Conservation (phyloP, 2,888 invertebrate genomes). For the Melanostoma scalare region DNA sequence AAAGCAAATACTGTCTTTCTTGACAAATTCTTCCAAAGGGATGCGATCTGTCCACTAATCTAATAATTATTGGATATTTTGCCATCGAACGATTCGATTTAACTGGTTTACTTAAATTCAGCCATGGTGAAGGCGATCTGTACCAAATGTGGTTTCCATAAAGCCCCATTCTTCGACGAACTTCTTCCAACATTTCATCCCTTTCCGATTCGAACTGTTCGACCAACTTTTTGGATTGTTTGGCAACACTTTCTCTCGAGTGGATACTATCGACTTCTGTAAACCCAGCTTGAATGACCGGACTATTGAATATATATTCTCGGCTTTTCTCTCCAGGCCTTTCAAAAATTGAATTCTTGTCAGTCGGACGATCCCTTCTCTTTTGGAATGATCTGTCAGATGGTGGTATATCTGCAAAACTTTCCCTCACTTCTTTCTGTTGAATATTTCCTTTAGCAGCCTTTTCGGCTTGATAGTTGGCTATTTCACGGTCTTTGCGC, state of each 20-base stretch:
- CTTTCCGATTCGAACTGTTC: not conserved
- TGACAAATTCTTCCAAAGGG: not conserved
- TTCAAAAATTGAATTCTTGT: too few relatives aligned
- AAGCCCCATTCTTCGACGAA: conserved; percentile 2
- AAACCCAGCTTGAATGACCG: not conserved
- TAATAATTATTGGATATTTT: not conserved
- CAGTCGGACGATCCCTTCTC: not conserved
- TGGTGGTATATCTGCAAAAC: not conserved
- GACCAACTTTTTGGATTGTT: not conserved
- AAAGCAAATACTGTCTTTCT: not conserved
- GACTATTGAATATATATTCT: not conserved
- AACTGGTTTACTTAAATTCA: not conserved
- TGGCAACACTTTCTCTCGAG: not conserved
- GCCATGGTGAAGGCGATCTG: not conserved
- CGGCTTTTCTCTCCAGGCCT: too few relatives aligned
- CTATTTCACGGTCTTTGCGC: conserved; percentile 32
- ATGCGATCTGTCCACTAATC: conserved; percentile 6
- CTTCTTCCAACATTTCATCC: conserved; percentile 12
- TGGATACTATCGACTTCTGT: not conserved
- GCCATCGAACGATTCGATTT: not conserved
- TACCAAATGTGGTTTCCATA: not conserved
- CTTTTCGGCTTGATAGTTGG: conserved; percentile 4
- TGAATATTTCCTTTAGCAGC: not conserved
- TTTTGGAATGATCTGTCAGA: not conserved
- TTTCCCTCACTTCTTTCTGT: too few relatives aligned